phyloP scores from a whole-genome alignment of 2,888 invertebrate species.

The Teleogryllus oceanicus region DNA sequence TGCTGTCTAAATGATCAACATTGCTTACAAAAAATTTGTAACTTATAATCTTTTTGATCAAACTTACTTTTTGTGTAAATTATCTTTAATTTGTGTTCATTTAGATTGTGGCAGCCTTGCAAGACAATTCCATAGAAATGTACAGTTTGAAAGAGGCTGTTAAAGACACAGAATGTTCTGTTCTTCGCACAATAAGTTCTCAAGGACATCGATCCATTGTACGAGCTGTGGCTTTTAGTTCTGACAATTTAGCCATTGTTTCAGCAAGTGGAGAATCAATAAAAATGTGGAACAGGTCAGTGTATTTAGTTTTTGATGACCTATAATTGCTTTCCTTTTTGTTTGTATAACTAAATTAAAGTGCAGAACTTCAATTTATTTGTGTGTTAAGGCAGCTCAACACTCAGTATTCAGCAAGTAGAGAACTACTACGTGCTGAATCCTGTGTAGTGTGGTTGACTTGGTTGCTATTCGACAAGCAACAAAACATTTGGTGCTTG shows the following conservation, averaged over 20 bases:
- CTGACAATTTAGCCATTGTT: slow-evolving; percentile 81
- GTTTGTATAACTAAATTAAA: too few relatives aligned
- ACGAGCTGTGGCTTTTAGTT: slow-evolving; percentile 81
- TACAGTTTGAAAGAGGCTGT: slow-evolving; percentile 54
- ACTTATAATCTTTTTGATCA: too few relatives aligned
- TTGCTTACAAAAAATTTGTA: too few relatives aligned
- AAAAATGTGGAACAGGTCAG: slow-evolving; percentile 88
- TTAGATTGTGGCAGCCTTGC: slow-evolving; percentile 59
- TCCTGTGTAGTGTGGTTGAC: too few relatives aligned
- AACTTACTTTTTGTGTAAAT: slow-evolving; percentile 25
- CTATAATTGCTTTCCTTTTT: too few relatives aligned
- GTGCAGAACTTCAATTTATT: too few relatives aligned
- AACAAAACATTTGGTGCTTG: too few relatives aligned
- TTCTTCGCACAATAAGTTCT: slow-evolving; percentile 62
- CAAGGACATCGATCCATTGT: slow-evolving; percentile 90
- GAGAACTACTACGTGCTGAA: too few relatives aligned
- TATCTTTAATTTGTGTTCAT: slow-evolving; percentile 26
- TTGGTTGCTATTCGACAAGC: too few relatives aligned
- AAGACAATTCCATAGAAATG: slow-evolving; percentile 73
- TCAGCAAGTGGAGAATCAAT: slow-evolving; percentile 84
- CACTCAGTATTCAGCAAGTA: too few relatives aligned
- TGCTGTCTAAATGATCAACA: too few relatives aligned
- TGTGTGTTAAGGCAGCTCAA: too few relatives aligned
- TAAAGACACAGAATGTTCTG: slow-evolving; percentile 51
- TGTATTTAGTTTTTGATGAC: neutral